Conservation (phyloP, 2,888 invertebrate genomes). For the Pseudolycoriella hygida region DNA sequence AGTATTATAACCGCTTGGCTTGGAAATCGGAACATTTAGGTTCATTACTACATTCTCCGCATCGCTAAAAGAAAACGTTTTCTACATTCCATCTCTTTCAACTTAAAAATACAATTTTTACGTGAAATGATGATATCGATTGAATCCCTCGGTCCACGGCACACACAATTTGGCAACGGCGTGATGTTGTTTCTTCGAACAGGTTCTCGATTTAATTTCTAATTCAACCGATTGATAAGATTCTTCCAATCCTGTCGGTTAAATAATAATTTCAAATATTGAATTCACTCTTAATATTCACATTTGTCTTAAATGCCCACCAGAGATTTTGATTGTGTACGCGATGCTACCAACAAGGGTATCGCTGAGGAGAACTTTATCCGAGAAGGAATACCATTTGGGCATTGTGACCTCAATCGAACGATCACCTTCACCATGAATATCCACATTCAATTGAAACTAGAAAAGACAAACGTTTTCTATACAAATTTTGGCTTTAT, state of each 20-base stretch:
- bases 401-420: constrained; percentile 22
- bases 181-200: constrained; percentile 32
- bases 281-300: not conserved
- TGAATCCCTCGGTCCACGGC: constrained; percentile 47
- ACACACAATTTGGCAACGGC: constrained; percentile 40
- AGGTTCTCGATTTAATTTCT: constrained; percentile 35
- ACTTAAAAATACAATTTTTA: constrained; percentile 23
- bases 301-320: constrained; percentile 12
- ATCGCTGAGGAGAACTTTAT: constrained; percentile 29
- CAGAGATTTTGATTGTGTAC: constrained; percentile 40
- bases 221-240: constrained; percentile 42
- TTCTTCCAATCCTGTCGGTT: constrained; percentile 29
- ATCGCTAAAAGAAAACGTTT: no score
- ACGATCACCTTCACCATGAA: constrained; percentile 34
- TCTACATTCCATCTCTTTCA: constrained; percentile 2
- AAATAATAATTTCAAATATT: constrained; percentile 1
- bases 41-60: constrained; percentile 33
- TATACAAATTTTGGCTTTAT: no score
- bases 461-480: constrained; percentile 27
- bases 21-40: constrained; percentile 36
- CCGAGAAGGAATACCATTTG: constrained; percentile 27
- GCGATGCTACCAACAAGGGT: constrained; percentile 38
- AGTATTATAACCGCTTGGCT: constrained; percentile 29
- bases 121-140: constrained; percentile 40
- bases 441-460: constrained; percentile 45